These are phyloP conservation scores for Corydoras maculifer DNA, from an alignment of 2,113 vertebrate genomes.

Conservation along the genomic window DNA sequence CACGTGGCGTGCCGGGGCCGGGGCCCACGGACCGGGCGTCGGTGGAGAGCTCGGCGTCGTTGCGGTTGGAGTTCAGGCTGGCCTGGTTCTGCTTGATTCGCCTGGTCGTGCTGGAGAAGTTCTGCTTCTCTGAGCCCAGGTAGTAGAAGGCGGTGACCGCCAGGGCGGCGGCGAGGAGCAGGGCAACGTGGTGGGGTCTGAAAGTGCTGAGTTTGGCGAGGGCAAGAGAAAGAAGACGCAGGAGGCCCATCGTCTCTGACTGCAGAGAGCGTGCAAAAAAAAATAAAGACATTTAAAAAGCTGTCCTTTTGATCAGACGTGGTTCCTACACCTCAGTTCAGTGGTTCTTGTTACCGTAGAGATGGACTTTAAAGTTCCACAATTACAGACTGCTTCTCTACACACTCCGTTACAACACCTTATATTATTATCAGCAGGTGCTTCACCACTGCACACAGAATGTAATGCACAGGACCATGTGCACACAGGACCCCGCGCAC, in stretches of 20 bases:
- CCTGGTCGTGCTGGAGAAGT: slow-evolving; percentile 87
- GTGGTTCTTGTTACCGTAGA: too few species aligned
- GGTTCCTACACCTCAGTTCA: too few species aligned
- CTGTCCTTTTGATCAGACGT: too few species aligned
- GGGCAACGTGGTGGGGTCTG: slow-evolving; percentile 66
- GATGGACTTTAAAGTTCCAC: too few species aligned
- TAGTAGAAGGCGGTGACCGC: slow-evolving; percentile 89
- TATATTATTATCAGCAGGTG: too few species aligned
- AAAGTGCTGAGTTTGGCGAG: slow-evolving; percentile 65
- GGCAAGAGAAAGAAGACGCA: slow-evolving; percentile 50
- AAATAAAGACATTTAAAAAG: too few species aligned
- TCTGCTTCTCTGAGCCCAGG: slow-evolving; percentile 79
- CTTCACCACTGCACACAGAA: too few species aligned
- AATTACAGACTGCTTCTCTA: too few species aligned
- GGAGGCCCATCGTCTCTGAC: slow-evolving; percentile 54
- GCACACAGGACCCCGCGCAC: too few species aligned
- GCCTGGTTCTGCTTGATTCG: slow-evolving; percentile 73
- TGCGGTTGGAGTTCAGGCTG: slow-evolving; percentile 61
- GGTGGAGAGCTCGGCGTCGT: slow-evolving; percentile 59
- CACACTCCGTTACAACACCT: too few species aligned
- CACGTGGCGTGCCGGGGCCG: slow-evolving; percentile 11
- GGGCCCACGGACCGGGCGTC: slow-evolving; percentile 48
- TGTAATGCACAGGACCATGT: too few species aligned
- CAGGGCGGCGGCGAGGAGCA: slow-evolving; percentile 74
- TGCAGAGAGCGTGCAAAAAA: too few species aligned